A percentile compares a stretch with the other conserved stretches of the same genome.
These are phyloP conservation scores for Leptodactylus fuscus DNA, from an alignment of 2,113 vertebrate species.

Conservation along the genomic window DNA sequence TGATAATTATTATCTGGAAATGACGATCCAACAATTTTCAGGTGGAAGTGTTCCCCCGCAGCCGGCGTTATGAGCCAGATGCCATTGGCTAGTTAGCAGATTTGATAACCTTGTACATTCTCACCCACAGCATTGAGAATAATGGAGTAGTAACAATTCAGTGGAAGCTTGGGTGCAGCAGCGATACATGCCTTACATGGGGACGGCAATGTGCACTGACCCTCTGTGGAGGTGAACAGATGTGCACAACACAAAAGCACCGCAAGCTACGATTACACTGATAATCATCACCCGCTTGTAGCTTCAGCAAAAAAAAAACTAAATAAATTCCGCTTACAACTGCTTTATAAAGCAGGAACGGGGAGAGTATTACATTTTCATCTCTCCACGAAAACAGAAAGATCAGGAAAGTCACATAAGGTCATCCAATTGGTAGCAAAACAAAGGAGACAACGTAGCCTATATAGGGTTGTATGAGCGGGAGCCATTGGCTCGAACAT, in stretches of 20 bases:
- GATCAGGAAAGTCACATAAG: background rate
- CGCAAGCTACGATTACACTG: background rate
- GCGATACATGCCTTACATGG: too few species aligned
- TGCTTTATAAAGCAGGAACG: background rate
- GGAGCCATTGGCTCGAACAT: too few species aligned
- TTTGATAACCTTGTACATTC: too few species aligned
- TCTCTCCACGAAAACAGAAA: background rate
- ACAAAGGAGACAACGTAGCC: background rate
- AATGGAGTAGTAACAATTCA: too few species aligned
- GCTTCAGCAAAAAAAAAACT: conserved; percentile 2
- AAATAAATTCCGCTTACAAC: conserved; percentile 2
- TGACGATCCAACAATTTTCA: too few species aligned
- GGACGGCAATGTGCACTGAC: background rate
- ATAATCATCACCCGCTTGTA: conserved; percentile 14
- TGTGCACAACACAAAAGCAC: conserved; percentile 1
- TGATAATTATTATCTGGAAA: too few species aligned
- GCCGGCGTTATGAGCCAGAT: too few species aligned
- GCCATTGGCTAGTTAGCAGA: too few species aligned
- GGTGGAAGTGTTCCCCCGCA: too few species aligned
- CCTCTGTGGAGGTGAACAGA: conserved; percentile 20
- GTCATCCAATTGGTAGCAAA: background rate
- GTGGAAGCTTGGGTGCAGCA: too few species aligned
- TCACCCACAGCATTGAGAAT: too few species aligned
- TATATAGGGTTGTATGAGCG: too few species aligned
- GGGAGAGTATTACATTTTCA: background rate